Evolutionary conservation across 1,140 invertebrate genomes (phyloP), one percentile per base, ranked within the genome.

Genomic region (Cardiocondyla obscurior): DNA sequence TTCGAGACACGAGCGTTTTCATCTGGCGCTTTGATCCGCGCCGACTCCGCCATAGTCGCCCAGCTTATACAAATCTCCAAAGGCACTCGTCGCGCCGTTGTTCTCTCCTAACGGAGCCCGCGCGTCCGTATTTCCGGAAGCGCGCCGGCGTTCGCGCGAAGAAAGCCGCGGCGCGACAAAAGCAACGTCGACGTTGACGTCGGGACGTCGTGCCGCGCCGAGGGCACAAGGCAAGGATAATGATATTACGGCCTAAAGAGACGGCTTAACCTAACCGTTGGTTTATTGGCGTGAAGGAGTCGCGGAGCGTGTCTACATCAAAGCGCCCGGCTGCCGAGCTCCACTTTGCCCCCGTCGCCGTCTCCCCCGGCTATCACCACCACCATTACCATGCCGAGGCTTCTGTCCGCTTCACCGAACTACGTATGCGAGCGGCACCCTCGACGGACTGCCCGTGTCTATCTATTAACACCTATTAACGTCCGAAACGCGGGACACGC

Each of bases 241-340:
- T 92, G 90, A 91, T 88, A 93, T 92, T 92, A 92, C 91, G 88
- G 91, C 88, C 91, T 91, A 90, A 91, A 92, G 91, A 91, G 90
- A 89, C 89, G 74, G 62, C 90, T 91, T 90, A 91, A 91, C 91
- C 88, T 91, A 92, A 92, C 91, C 92, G 91, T 93, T 92, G 92
- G 92, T 93, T 93, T 93, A 93, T 93, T 92, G 92, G 92, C 92
- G 92, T 93, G 92, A 93, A 92, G 91, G 92, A 93, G 92, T 92
- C 91, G 88, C 87, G 87, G 81, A 93, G 92, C 92, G 92, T 92
- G 91, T 90, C 91, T 92, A 93, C 91, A 92, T 93, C 92, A 93
- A 93, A 93, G 91, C 85, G 82, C 83, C 89, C 91, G 85, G 85
- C 87, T 82, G 62, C 49, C 25, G 74, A 62, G 76, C 74, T 79